Conservation (phyloP, 1,140 invertebrate genomes). For the Artemia franciscana region DNA sequence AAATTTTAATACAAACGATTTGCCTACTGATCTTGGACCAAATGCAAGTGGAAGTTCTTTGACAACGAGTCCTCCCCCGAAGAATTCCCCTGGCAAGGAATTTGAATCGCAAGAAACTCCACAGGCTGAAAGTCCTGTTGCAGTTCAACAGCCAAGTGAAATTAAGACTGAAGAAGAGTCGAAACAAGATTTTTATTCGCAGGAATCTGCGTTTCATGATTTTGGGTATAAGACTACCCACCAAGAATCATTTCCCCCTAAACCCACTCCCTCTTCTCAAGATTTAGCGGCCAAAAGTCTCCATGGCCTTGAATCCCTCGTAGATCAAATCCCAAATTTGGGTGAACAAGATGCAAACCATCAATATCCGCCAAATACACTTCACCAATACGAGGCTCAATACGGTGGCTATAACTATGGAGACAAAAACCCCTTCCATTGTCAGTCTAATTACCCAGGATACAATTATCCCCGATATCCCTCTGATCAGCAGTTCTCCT, state of each 20-base stretch:
- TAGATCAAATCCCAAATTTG: slow-evolving; percentile 73
- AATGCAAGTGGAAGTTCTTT: slow-evolving; percentile 18
- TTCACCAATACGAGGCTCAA: background rate
- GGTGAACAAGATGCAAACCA: slow-evolving; percentile 30
- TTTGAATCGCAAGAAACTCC: slow-evolving; percentile 12
- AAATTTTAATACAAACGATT: background rate
- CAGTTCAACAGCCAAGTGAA: slow-evolving; percentile 3
- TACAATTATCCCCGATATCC: background rate
- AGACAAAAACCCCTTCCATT: background rate
- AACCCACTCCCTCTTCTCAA: slow-evolving; percentile 18
- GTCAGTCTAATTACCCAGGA: background rate
- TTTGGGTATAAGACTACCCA: background rate
- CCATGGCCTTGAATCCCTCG: slow-evolving; percentile 63
- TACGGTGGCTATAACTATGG: background rate
- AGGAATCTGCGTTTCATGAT: background rate
- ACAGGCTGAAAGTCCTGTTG: slow-evolving; percentile 9
- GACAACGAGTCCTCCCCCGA: slow-evolving; percentile 17
- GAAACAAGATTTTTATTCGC: background rate
- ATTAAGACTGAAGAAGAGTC: slow-evolving; percentile 2
- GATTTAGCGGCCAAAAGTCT: slow-evolving; percentile 63
- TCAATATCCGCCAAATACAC: background rate
- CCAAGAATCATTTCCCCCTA: background rate
- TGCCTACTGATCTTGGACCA: slow-evolving; percentile 12
- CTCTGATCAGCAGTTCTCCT: background rate
- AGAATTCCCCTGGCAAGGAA: slow-evolving; percentile 16